Conservation (phyloP, 2,797 vertebrate genomes). For the Carcharodon carcharias region DNA sequence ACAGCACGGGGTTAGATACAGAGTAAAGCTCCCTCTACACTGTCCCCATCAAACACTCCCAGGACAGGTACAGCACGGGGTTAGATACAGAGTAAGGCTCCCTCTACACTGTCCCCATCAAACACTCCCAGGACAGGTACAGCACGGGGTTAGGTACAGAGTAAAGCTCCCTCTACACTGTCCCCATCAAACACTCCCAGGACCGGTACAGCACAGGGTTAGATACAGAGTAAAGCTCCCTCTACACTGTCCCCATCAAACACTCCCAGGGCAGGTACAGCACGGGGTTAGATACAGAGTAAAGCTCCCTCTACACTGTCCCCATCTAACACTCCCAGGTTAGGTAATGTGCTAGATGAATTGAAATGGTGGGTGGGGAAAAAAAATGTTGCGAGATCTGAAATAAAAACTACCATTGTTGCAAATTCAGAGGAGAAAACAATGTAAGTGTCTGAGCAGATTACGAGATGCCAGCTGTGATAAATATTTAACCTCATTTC, state of each 20-base stretch:
- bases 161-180: no score
- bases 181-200: no score
- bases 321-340: neutral
- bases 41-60: no score
- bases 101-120: no score
- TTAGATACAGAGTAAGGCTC: no score
- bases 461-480: neutral
- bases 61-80: no score
- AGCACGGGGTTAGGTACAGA: neutral
- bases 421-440: neutral
- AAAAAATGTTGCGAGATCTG: neutral
- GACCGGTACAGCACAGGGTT: neutral
- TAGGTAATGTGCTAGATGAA: neutral
- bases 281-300: no score
- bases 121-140: neutral
- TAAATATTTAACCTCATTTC: neutral
- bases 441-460: neutral
- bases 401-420: neutral
- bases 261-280: neutral
- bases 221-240: neutral
- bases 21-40: no score
- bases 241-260: neutral
- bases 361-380: neutral
- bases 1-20: no score
- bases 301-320: neutral